Conservation (phyloP, 2,113 vertebrate species). For the Oreochromis spilurus region DNA sequence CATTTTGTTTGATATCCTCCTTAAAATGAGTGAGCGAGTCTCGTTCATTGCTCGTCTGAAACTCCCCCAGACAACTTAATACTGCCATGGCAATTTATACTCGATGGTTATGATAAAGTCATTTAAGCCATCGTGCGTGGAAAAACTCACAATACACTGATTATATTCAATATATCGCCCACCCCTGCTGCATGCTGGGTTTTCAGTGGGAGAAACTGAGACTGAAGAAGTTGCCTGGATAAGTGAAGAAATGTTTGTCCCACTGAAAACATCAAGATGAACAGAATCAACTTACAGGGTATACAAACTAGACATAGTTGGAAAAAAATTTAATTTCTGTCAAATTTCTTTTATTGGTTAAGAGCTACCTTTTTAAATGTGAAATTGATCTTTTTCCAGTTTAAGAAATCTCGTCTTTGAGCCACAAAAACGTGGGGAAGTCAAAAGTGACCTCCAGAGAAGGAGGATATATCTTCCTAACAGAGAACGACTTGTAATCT, state of each 20-base stretch:
- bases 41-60: neutral
- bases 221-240: neutral
- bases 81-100: neutral
- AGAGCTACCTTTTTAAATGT: neutral
- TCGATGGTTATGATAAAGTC: neutral
- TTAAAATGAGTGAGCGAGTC: neutral
- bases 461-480: neutral
- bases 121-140: neutral
- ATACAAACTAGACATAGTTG: neutral
- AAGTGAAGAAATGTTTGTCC: neutral
- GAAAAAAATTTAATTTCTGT: neutral
- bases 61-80: neutral
- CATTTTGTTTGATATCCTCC: neutral
- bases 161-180: neutral
- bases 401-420: neutral
- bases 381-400: neutral
- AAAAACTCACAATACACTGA: neutral
- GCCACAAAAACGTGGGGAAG: neutral
- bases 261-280: neutral
- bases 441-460: neutral
- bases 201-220: neutral
- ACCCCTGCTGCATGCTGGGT: neutral
- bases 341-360: neutral
- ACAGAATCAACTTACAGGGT: neutral
- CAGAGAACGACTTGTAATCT: neutral